A percentile compares a stretch with the other conserved stretches of the same genome.
phyloP scores from a whole-genome alignment of 2,888 invertebrate genomes.

The Litoditis marina region DNA sequence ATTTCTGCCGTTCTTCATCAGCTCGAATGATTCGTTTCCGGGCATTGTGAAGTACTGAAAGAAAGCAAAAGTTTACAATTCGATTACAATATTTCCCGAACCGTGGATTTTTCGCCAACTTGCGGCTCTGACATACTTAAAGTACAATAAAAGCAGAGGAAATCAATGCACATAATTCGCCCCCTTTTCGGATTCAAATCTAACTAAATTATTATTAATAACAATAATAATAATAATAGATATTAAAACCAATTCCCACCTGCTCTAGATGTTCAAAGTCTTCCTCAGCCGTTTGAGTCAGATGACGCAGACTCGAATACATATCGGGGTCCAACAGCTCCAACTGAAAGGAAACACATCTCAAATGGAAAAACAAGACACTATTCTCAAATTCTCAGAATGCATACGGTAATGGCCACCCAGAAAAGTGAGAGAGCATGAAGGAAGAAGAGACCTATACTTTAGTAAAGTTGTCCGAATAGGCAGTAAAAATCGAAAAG shows the following conservation, averaged over 20 bases:
- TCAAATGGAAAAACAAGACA: neutral
- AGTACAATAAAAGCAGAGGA: too few species aligned
- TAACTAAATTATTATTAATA: too few species aligned
- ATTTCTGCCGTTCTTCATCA: slow-evolving; percentile 87
- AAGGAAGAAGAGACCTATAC: too few species aligned
- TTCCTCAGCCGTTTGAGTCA: slow-evolving; percentile 69
- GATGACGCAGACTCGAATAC: slow-evolving; percentile 42
- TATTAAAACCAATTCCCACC: neutral
- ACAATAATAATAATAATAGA: neutral
- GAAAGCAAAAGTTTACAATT: too few species aligned
- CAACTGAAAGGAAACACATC: slow-evolving; percentile 16
- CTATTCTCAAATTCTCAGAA: neutral
- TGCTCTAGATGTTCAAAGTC: slow-evolving; percentile 36
- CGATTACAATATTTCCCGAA: too few species aligned
- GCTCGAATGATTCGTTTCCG: slow-evolving; percentile 86
- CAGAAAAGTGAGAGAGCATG: too few species aligned
- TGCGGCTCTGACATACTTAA: too few species aligned
- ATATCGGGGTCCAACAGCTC: slow-evolving; percentile 48
- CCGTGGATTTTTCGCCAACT: too few species aligned
- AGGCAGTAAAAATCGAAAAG: too few species aligned
- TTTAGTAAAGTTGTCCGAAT: too few species aligned
- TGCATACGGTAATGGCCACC: neutral
- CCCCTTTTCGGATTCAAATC: too few species aligned
- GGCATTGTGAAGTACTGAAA: slow-evolving; percentile 85
- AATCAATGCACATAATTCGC: too few species aligned